phyloP scores from a whole-genome alignment of 2,797 vertebrate species.

The Danio albolineatus region DNA sequence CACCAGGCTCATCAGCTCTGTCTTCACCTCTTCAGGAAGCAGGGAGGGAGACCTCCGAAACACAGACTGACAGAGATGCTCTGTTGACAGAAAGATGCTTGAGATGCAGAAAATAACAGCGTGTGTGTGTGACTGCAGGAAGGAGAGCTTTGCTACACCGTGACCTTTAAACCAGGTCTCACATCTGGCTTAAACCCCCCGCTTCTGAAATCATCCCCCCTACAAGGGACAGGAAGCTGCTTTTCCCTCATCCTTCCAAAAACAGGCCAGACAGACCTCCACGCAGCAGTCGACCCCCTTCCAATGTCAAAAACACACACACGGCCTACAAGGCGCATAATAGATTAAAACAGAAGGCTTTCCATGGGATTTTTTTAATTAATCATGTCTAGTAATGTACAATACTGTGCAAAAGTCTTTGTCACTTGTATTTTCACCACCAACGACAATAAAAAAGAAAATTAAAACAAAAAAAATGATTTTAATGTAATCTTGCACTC shows the following conservation, averaged over 20 bases:
- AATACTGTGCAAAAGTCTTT: no score
- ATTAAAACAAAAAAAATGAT: no score
- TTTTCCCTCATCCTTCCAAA: constrained; percentile 79
- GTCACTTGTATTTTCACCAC: no score
- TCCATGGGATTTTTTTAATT: no score
- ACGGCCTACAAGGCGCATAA: neutral
- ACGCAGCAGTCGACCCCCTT: constrained; percentile 23
- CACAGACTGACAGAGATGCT: constrained; percentile 81
- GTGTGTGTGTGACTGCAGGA: constrained; percentile 45
- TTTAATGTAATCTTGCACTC: no score
- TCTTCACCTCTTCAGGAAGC: constrained; percentile 80
- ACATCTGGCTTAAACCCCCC: constrained; percentile 76
- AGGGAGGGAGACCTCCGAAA: constrained; percentile 81
- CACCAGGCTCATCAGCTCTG: constrained; percentile 77
- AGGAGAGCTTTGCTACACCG: constrained; percentile 39
- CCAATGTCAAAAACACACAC: constrained; percentile 7
- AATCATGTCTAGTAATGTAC: no score
- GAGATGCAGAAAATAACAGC: constrained; percentile 69
- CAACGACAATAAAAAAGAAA: no score
- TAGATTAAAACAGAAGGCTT: no score
- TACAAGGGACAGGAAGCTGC: constrained; percentile 79
- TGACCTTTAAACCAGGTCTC: constrained; percentile 68
- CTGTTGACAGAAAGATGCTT: constrained; percentile 88
- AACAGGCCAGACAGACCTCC: constrained; percentile 66
- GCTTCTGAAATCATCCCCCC: constrained; percentile 75